A percentile compares a stretch with the other conserved stretches of the same genome.
Conservation (phyloP, 2,888 invertebrate species). For the Brachyptera putata region DNA sequence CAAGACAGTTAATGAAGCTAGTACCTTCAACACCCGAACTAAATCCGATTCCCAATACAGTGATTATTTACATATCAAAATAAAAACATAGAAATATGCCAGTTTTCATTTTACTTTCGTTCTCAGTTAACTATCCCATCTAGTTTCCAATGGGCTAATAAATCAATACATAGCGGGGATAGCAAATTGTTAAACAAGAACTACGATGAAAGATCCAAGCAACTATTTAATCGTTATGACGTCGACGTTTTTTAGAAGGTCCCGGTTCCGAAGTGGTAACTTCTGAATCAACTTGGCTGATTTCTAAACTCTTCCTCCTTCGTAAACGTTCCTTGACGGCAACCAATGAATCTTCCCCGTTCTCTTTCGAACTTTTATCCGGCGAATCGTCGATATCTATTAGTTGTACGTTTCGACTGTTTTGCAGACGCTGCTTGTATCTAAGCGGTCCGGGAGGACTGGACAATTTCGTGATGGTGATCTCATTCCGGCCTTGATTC, state of each 20-base stretch:
- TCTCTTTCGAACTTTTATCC: constrained; percentile 30
- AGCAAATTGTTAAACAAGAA: no score
- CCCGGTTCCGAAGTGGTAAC: background rate
- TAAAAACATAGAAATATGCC: no score
- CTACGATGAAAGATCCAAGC: no score
- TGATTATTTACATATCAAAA: no score
- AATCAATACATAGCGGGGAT: no score
- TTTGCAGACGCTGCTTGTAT: constrained; percentile 30
- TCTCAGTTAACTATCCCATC: no score
- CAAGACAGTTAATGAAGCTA: no score
- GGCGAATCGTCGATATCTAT: constrained; percentile 35
- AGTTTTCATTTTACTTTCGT: no score
- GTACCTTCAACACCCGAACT: no score
- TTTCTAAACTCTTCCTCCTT: constrained; percentile 34
- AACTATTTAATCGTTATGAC: constrained; percentile 1
- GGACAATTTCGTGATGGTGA: constrained; percentile 35
- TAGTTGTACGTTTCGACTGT: constrained; percentile 33
- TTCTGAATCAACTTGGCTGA: constrained; percentile 34
- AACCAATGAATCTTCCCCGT: constrained; percentile 33
- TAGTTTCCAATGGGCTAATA: no score
- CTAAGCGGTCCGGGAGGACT: constrained; percentile 31
- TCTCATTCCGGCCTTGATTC: constrained; percentile 34
- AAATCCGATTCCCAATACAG: no score
- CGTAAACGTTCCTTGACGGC: constrained; percentile 35
- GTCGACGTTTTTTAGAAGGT: constrained; percentile 7